phyloP scores from a whole-genome alignment of 2,888 invertebrate species.

The Acronicta psi region DNA sequence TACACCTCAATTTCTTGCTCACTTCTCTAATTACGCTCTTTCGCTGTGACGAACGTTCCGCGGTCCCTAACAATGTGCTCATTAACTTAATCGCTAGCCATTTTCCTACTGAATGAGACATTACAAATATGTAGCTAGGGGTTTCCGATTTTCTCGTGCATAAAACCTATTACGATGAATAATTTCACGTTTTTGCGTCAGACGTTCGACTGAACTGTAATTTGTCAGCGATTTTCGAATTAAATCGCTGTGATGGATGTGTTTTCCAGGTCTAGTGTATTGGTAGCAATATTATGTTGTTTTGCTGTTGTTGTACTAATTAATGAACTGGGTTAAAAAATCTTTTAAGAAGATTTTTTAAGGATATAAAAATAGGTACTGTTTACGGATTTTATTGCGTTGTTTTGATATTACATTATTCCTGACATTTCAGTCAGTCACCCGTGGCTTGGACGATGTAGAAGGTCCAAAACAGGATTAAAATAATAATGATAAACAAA shows the following conservation, averaged over 20 bases:
- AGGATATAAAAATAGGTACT: too few relatives aligned
- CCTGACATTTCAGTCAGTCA: too few relatives aligned
- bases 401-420: too few relatives aligned
- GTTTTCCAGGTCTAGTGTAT: constrained; percentile 4
- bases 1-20: constrained; percentile 52
- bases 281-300: background rate
- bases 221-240: constrained; percentile 33
- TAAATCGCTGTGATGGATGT: constrained; percentile 10
- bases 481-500: too few relatives aligned
- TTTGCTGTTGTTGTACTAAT: background rate
- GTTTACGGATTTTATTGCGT: too few relatives aligned
- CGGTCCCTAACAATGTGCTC: constrained; percentile 68
- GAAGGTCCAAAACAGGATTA: too few relatives aligned
- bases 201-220: constrained; percentile 19
- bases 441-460: too few relatives aligned
- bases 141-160: constrained; percentile 63
- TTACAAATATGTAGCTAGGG: constrained; percentile 63
- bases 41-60: constrained; percentile 51
- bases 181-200: constrained; percentile 55
- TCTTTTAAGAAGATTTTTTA: too few relatives aligned
- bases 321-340: too few relatives aligned
- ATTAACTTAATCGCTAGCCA: constrained; percentile 74
- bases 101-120: constrained; percentile 71
- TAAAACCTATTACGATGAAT: constrained; percentile 56
- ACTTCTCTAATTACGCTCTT: constrained; percentile 63